Percentiles rank a stretch among this genome's conserved stretches.
Conservation (phyloP, 2,888 invertebrate species). For the Steinernema hermaphroditum region DNA sequence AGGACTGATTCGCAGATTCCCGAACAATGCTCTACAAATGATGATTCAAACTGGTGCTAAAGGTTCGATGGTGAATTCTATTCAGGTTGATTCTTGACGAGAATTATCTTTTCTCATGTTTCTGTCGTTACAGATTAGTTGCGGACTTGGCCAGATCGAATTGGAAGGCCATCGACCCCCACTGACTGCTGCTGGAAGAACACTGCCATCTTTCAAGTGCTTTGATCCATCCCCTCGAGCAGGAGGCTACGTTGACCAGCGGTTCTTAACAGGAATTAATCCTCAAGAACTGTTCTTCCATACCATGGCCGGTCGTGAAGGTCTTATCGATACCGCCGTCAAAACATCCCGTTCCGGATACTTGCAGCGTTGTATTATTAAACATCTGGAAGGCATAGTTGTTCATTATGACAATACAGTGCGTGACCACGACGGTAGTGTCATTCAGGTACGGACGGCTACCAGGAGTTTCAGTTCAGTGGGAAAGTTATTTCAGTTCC, state of each 20-base stretch:
- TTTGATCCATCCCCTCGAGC: constrained; percentile 65
- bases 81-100: constrained; percentile 48
- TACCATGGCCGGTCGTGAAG: constrained; percentile 99
- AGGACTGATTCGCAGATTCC: constrained; percentile 85
- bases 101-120: constrained; percentile 66
- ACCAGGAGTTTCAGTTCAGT: too few relatives aligned
- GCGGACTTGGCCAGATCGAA: constrained; percentile 94
- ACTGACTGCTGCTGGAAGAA: constrained; percentile 85
- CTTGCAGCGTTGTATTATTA: constrained; percentile 91
- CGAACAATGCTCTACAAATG: constrained; percentile 91
- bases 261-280: constrained; percentile 96
- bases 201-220: constrained; percentile 80
- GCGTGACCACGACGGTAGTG: constrained; percentile 86
- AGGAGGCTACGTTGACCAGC: constrained; percentile 91
- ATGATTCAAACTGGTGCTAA: constrained; percentile 99
- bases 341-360: constrained; percentile 99
- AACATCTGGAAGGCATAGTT: constrained; percentile 90
- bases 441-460: constrained; percentile 81
- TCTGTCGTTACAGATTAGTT: constrained; percentile 81
- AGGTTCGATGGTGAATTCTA: constrained; percentile 79
- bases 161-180: constrained; percentile 88
- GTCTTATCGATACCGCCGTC: constrained; percentile 97
- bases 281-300: constrained; percentile 99
- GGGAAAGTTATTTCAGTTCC: constrained; percentile 76
- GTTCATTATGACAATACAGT: constrained; percentile 93